Conservation (phyloP, 2,113 vertebrate genomes). For the Eleginops maclovinus region DNA sequence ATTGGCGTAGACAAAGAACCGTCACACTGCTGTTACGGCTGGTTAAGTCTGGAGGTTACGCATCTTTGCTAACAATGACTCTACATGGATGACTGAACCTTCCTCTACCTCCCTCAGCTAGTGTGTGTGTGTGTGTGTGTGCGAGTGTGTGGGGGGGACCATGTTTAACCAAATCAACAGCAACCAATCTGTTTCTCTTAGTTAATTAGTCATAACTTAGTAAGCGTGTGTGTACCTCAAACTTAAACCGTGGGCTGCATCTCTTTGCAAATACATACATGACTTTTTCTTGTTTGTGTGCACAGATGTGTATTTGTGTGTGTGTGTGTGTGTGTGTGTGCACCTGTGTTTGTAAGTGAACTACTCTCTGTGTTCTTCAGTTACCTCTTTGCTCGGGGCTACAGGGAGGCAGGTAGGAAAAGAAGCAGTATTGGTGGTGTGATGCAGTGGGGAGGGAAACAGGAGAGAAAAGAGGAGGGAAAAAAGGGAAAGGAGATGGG, state of each 20-base stretch:
- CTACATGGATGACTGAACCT: slow-evolving; percentile 76
- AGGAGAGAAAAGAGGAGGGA: slow-evolving; percentile 13
- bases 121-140: slow-evolving; percentile 41
- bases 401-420: slow-evolving; percentile 74
- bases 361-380: slow-evolving; percentile 58
- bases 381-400: slow-evolving; percentile 69
- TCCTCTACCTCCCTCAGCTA: slow-evolving; percentile 63
- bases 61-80: slow-evolving; percentile 81
- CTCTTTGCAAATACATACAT: slow-evolving; percentile 16
- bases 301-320: slow-evolving; percentile 41
- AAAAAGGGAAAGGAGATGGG: slow-evolving; percentile 37
- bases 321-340: slow-evolving; percentile 1
- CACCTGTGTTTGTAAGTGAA: slow-evolving; percentile 35
- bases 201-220: slow-evolving; percentile 30
- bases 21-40: slow-evolving; percentile 78
- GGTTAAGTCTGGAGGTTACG: slow-evolving; percentile 78
- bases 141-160: slow-evolving; percentile 25
- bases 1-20: slow-evolving; percentile 79
- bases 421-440: slow-evolving; percentile 51
- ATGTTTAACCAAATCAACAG: slow-evolving; percentile 35
- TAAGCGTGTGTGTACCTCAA: slow-evolving; percentile 9
- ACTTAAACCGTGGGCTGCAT: slow-evolving; percentile 1
- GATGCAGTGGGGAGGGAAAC: slow-evolving; percentile 53
- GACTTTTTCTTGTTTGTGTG: slow-evolving; percentile 49
- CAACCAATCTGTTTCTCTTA: slow-evolving; percentile 32